Base-by-base conservation (phyloP, 2,113 vertebrate species). In the Oreochromis tanganicae region DNA sequence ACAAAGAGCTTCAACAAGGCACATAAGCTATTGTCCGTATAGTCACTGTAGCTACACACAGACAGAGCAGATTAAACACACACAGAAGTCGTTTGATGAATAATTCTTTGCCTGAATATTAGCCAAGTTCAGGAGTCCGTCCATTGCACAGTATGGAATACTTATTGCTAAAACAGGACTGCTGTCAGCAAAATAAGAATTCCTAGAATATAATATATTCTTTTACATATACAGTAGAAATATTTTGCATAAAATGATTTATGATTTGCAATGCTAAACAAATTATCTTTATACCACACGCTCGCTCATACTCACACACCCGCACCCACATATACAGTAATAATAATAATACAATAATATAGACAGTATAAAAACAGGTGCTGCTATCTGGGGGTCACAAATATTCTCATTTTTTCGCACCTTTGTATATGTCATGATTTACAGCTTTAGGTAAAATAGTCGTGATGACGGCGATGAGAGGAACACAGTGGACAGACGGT, bases 151-250 rank as follows among this genome's bases (percentile, higher is more conserved):
- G 92, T 88, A 91, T 89, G 91, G 85, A 81, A 91, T 81, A 92
- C 81, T 94, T 95, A 96, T 95, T 95, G 95, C 95, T 95, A 93
- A 95, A 94, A 94, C 95, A 80, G 54, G 88, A 95, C 92, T 59
- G 89, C 87, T 92, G 94, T 63, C 84, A 87, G 91, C 90, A 85
- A 94, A 94, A 93, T 84, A 90, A 94, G 59, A 90, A 84, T 90
- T 93, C 66, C 89, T 91, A 91, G 80, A 91, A 90, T 90, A 94
- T 63, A 85, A 89, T 79, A 82, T 88, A 43, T 36, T 78, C 38
- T 54, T 90, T 90, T 89, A 94, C 89, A 88, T 86, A 84, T 84
- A 89, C 81, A 63, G 85, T 94, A 89, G 89, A 95, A 96, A 94
- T 91, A 90, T 87, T 91, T 93, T 94, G 92, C 95, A 96, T 95